Percentiles rank a stretch among this genome's conserved stretches.
Evolutionary conservation across 2,113 vertebrate species (phyloP).

Genomic region (Riparia riparia): DNA sequence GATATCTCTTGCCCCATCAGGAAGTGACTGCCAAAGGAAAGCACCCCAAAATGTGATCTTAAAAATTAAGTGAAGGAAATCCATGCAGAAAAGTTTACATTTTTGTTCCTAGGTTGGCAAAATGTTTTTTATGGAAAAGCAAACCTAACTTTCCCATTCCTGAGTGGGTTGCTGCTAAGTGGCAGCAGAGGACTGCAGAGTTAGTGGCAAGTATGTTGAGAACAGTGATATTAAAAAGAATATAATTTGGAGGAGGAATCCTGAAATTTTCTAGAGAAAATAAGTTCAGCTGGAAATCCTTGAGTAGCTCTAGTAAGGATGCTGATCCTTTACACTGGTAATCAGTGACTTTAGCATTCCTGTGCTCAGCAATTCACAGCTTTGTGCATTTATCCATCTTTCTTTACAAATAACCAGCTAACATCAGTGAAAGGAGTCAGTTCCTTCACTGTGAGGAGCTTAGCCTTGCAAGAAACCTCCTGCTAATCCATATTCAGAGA

Average conservation of each 20-base stretch:
- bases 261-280: background rate
- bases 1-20: background rate
- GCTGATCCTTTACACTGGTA: background rate
- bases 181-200: background rate
- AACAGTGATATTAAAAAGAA: background rate
- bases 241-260: background rate
- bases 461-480: conserved; percentile 1
- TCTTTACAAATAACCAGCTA: background rate
- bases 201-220: background rate
- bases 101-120: background rate
- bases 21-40: background rate
- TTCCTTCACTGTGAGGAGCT: background rate
- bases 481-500: conserved; percentile 1
- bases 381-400: background rate
- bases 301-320: background rate
- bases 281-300: background rate
- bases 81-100: background rate
- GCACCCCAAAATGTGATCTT: background rate
- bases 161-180: background rate
- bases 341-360: background rate
- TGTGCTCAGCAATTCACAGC: background rate
- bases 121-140: background rate
- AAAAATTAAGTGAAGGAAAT: background rate
- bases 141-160: background rate
- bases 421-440: background rate